Conservation (phyloP, 2,113 vertebrate species). For the Pavo muticus region DNA sequence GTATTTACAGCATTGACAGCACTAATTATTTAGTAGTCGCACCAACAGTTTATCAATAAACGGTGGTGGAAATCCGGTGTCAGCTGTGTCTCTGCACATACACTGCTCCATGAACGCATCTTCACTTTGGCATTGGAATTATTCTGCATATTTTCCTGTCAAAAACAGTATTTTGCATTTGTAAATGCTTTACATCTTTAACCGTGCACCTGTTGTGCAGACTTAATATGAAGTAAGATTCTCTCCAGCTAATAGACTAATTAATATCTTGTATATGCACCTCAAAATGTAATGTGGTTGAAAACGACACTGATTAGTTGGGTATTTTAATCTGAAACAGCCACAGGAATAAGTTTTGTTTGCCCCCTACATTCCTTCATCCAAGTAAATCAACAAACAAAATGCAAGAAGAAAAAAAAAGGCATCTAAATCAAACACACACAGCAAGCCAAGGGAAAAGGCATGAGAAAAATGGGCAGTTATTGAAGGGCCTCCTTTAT, state of each 20-base stretch:
- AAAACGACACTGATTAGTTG: not conserved
- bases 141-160: not conserved
- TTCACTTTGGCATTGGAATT: not conserved
- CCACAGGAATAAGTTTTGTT: conserved; percentile 5
- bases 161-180: conserved; percentile 50
- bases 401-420: conserved; percentile 37
- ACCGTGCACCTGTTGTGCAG: not conserved
- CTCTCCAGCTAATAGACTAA: not conserved
- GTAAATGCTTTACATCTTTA: not conserved
- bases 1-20: conserved; percentile 66
- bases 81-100: not conserved
- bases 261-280: not conserved
- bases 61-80: conserved; percentile 7
- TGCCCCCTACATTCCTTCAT: conserved; percentile 39
- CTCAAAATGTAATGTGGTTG: not conserved
- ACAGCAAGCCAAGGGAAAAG: conserved; percentile 12
- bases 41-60: conserved; percentile 57
- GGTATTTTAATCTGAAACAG: conserved; percentile 25
- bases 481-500: not conserved
- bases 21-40: conserved; percentile 73
- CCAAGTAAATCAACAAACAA: conserved; percentile 25
- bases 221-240: not conserved
- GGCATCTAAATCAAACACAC: not conserved
- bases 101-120: not conserved
- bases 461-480: not conserved